A percentile compares a stretch with the other conserved stretches of the same genome.
phyloP scores from a whole-genome alignment of 2,113 vertebrate genomes.

The Thymallus thymallus region DNA sequence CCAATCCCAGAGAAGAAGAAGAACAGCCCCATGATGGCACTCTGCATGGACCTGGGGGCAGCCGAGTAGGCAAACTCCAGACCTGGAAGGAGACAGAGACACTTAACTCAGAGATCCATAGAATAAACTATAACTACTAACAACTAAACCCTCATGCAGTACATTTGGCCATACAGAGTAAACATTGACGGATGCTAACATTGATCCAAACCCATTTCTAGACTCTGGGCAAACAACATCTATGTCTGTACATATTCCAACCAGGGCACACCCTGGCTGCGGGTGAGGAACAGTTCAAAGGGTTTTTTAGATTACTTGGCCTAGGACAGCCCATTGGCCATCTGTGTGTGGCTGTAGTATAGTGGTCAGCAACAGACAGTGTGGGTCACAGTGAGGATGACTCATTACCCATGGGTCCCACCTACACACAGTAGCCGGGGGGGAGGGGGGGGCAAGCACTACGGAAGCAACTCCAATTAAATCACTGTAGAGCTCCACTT shows the following conservation, averaged over 20 bases:
- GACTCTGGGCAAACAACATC: background rate
- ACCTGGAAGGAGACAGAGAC: constrained; percentile 66
- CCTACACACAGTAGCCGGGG: background rate
- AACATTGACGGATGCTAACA: background rate
- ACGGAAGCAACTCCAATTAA: background rate
- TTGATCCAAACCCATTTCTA: background rate
- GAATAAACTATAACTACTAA: background rate
- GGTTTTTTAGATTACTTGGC: background rate
- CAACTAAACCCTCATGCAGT: background rate
- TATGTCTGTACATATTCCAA: background rate
- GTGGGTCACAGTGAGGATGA: constrained; percentile 7
- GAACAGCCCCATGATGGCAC: constrained; percentile 96
- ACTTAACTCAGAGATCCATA: background rate
- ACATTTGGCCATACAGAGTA: background rate
- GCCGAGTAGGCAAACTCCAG: constrained; percentile 97
- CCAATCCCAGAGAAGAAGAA: constrained; percentile 98
- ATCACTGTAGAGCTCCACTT: background rate
- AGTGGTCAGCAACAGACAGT: background rate
- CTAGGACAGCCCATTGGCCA: background rate
- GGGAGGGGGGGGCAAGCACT: background rate
- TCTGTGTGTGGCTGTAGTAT: too few relatives aligned
- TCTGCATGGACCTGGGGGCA: constrained; percentile 96
- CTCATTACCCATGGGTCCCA: background rate
- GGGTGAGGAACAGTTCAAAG: background rate
- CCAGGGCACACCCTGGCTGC: too few relatives aligned